Evolutionary conservation across 2,888 invertebrate genomes (phyloP), one percentile per base, ranked within the genome.

Genomic region (Aproaerema taeniolella): DNA sequence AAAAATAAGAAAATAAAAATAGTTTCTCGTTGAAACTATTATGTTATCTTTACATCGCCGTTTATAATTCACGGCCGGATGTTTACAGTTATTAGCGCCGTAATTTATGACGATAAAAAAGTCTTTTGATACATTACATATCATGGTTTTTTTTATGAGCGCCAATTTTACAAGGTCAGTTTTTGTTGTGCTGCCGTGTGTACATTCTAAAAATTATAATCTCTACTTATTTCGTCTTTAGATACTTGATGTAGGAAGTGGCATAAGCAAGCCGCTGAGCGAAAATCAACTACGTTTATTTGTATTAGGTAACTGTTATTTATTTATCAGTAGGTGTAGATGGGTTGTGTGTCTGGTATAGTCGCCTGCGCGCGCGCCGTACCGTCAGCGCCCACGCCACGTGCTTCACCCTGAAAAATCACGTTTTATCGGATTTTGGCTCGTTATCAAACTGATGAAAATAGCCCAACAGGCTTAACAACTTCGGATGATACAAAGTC

Each of bases 351-450:
- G 26, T 26, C 26, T 26, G n/a, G 20, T 7, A 20, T 20, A 3
- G 26, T n/a, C 26, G 26, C n/a, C 6, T 3, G 8, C 26, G 59
- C 47, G 40, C 38, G 46, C n/a, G n/a, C n/a, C n/a, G n/a, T n/a
- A 45, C 20, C 58, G 55, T 52, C 70, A 67, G 64, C 61, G 61
- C 54, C 29, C 67, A 9, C 38, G 71, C 71, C 72, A 75, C 74
- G 73, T 69, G 67, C 54, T 55, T 63, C 55, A 57, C 58, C 55
- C 58, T 58, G 60, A 70, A 70, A 68, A 67, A 71, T 72, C 64
- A 72, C 64, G 67, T 73, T 79, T 77, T 72, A 77, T 74, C 53
- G 57, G 70, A 67, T 61, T 67, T 74, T 79, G 78, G 80, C 79
- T 58, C 66, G 51, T 49, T 56, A 66, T 73, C 73, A 71, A 70